A percentile compares a stretch with the other conserved stretches of the same genome.
These are phyloP conservation scores for Tenthredo notha DNA, from an alignment of 2,888 invertebrate species.

Conservation along the genomic window DNA sequence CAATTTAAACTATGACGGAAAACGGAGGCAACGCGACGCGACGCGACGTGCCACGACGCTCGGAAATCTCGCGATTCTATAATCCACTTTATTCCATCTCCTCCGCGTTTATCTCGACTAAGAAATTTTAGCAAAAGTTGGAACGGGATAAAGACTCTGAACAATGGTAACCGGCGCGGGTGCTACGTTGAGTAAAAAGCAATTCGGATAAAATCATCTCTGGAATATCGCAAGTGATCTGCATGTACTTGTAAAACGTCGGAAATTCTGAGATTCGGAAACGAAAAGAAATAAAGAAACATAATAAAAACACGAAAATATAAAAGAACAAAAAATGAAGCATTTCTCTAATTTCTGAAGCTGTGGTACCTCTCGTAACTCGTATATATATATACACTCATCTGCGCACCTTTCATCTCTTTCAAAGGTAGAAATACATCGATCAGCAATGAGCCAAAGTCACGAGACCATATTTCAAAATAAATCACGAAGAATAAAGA, in stretches of 20 bases:
- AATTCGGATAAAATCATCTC: slow-evolving; percentile 26
- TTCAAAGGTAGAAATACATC: not conserved
- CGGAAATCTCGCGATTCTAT: not conserved
- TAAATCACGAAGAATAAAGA: slow-evolving; percentile 4
- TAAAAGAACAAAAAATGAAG: not conserved
- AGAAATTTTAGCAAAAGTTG: slow-evolving; percentile 33
- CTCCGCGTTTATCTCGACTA: not conserved
- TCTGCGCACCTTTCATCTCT: not conserved
- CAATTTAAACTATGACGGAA: not conserved
- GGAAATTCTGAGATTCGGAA: not conserved
- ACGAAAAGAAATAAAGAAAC: not conserved
- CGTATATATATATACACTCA: not conserved
- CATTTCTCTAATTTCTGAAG: not conserved
- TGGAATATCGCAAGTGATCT: slow-evolving; percentile 11
- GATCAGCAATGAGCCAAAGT: not conserved
- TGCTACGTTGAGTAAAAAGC: slow-evolving; percentile 31
- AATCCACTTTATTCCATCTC: slow-evolving; percentile 20
- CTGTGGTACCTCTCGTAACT: not conserved
- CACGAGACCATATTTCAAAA: slow-evolving; percentile 8
- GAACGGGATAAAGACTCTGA: slow-evolving; percentile 22
- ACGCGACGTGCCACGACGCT: not conserved
- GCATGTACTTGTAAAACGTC: not conserved
- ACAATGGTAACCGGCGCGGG: slow-evolving; percentile 12
- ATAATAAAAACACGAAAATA: not conserved
- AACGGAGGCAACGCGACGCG: not conserved